Conservation (phyloP, 2,888 invertebrate genomes). For the Erpobdella octoculata region DNA sequence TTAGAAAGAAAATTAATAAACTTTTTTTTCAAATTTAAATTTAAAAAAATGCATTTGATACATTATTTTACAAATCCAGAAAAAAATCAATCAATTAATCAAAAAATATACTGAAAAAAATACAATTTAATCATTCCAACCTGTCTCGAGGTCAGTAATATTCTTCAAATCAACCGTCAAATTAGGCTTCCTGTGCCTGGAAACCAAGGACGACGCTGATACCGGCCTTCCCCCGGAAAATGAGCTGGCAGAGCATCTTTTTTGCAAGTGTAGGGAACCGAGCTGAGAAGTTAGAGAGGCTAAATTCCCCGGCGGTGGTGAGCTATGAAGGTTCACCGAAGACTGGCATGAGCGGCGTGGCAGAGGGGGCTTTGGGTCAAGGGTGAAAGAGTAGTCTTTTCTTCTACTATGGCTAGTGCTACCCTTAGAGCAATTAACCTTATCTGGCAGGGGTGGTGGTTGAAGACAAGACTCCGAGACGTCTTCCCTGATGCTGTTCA, state of each 20-base stretch:
- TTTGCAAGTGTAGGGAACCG: slow-evolving; percentile 35
- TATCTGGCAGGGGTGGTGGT: slow-evolving; percentile 25
- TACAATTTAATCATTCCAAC: background rate
- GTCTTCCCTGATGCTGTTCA: slow-evolving; percentile 9
- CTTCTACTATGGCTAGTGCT: background rate
- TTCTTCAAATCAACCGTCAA: slow-evolving; percentile 33
- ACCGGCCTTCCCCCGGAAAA: background rate
- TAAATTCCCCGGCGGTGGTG: slow-evolving; percentile 5
- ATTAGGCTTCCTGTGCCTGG: slow-evolving; percentile 30
- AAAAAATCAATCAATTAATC: background rate
- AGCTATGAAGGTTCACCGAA: background rate
- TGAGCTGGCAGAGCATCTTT: background rate
- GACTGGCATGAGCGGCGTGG: slow-evolving; percentile 11
- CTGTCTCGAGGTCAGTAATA: background rate
- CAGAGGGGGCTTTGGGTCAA: background rate
- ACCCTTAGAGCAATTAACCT: background rate
- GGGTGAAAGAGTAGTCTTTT: background rate
- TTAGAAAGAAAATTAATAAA: too few relatives aligned
- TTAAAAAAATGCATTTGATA: too few relatives aligned
- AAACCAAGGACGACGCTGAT: slow-evolving; percentile 37
- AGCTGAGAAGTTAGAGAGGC: background rate
- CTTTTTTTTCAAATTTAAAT: too few relatives aligned
- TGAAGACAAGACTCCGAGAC: background rate
- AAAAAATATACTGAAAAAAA: background rate
- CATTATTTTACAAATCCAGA: too few relatives aligned